Conservation (phyloP, 2,888 invertebrate species). For the Allolobophora icterica region DNA sequence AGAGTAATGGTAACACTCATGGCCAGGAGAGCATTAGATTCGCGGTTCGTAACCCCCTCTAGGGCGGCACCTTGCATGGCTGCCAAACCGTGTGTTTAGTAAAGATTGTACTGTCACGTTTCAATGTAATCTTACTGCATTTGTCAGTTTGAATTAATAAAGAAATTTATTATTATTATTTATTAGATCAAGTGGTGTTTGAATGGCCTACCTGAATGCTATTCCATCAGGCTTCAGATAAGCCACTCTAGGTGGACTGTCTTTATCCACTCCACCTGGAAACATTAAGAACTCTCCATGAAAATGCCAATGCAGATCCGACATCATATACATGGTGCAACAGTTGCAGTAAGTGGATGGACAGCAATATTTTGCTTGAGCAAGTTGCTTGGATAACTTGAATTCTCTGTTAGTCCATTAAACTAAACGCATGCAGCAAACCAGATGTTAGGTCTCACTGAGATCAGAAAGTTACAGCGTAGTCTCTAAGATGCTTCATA, state of each 20-base stretch:
- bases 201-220: constrained; percentile 68
- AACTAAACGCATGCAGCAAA: background rate
- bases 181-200: background rate
- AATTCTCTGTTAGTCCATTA: background rate
- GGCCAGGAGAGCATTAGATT: too few relatives aligned
- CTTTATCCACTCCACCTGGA: constrained; percentile 75
- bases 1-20: too few relatives aligned
- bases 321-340: too few relatives aligned
- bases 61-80: too few relatives aligned
- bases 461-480: background rate
- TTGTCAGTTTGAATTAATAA: too few relatives aligned
- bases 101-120: too few relatives aligned
- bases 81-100: too few relatives aligned
- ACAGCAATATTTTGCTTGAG: background rate
- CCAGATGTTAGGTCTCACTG: background rate
- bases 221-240: constrained; percentile 76
- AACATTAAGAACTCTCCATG: constrained; percentile 52
- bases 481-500: background rate
- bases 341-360: background rate
- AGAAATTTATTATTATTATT: background rate
- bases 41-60: too few relatives aligned
- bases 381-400: background rate
- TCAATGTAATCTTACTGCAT: too few relatives aligned
- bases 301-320: too few relatives aligned
- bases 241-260: constrained; percentile 74